Percentiles rank a stretch among this genome's conserved stretches.
Conservation (phyloP, 2,797 vertebrate species). For the Micrastur ruficollis region DNA sequence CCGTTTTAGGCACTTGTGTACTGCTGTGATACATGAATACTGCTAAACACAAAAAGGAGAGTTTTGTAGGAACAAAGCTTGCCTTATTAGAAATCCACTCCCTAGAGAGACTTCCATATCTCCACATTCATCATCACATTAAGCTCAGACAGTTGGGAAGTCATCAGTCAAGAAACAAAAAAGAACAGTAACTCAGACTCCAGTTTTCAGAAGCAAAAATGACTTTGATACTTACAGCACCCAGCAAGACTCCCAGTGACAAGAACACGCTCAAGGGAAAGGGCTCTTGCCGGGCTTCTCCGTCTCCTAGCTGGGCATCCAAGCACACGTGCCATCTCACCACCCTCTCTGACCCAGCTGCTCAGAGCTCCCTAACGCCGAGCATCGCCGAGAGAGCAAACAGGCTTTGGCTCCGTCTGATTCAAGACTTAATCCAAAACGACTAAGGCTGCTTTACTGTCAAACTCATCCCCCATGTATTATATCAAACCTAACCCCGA, state of each 20-base stretch:
- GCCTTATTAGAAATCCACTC: neutral
- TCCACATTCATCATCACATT: neutral
- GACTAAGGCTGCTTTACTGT: accelerated
- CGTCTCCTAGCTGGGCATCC: accelerated
- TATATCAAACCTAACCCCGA: accelerated
- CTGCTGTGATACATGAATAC: accelerated
- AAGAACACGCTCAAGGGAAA: accelerated
- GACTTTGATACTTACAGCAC: accelerated
- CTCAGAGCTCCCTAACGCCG: accelerated
- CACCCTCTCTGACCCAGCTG: neutral
- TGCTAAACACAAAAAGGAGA: accelerated
- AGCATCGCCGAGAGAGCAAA: accelerated
- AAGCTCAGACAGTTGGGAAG: neutral
- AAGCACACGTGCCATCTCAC: accelerated
- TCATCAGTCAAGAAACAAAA: neutral
- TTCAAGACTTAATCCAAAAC: accelerated
- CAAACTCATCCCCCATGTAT: accelerated
- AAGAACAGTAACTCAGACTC: neutral
- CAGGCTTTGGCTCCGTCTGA: accelerated
- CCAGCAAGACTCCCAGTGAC: accelerated
- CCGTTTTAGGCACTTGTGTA: neutral
- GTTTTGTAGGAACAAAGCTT: neutral
- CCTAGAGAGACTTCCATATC: accelerated
- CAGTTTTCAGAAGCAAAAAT: neutral
- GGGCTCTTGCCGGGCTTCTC: no score